Evolutionary conservation across 1,140 invertebrate species (phyloP).

Genomic region (Geopemphigus sp.): DNA sequence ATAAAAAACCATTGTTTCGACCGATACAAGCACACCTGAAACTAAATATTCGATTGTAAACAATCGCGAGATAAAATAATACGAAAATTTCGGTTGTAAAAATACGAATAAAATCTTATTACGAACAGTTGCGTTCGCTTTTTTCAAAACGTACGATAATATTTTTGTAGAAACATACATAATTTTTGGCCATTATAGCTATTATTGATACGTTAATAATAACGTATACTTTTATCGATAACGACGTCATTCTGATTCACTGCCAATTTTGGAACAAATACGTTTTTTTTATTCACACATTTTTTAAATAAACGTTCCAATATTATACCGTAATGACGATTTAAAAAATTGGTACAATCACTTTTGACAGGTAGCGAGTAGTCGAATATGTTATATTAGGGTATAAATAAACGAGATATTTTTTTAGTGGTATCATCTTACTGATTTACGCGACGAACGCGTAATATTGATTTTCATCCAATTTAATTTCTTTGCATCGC

Average conservation of each 20-base stretch:
- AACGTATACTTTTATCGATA: not conserved
- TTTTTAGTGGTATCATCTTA: too few relatives aligned
- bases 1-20: not conserved
- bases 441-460: too few relatives aligned
- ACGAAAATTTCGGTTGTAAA: not conserved
- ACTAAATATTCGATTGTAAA: not conserved
- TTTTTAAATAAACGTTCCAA: not conserved
- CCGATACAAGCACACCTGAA: not conserved
- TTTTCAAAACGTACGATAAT: not conserved
- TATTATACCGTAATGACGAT: not conserved
- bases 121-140: not conserved
- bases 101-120: not conserved
- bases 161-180: conserved; percentile 35
- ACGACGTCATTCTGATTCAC: not conserved
- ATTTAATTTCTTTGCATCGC: too few relatives aligned
- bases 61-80: not conserved
- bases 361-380: not conserved
- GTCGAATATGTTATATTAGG: not conserved
- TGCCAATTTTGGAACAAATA: conserved; percentile 12
- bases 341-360: not conserved
- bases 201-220: not conserved
- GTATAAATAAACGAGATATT: not conserved
- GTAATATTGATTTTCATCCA: too few relatives aligned
- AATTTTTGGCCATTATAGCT: not conserved
- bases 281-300: not conserved